Conservation (phyloP, 1,140 invertebrate species). For the Bombus confusus region DNA sequence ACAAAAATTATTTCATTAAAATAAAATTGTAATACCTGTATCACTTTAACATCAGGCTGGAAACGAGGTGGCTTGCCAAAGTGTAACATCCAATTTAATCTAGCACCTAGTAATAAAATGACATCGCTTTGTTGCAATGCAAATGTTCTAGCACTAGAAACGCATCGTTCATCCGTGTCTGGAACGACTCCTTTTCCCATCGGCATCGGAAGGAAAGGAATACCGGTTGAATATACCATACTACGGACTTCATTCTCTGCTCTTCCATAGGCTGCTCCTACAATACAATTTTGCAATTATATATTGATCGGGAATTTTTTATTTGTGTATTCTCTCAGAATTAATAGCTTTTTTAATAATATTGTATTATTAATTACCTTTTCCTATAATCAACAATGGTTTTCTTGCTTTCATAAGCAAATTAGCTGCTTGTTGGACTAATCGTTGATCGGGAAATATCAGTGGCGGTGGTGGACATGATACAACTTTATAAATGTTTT, state of each 20-base stretch:
- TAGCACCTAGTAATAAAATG: conserved; percentile 93
- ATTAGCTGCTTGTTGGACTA: conserved; percentile 87
- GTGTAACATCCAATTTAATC: conserved; percentile 99
- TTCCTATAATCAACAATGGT: conserved; percentile 96
- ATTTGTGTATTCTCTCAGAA: background rate
- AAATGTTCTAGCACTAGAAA: conserved; percentile 92
- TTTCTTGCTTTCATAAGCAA: conserved; percentile 88
- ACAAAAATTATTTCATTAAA: background rate
- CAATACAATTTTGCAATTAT: background rate
- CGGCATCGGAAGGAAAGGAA: conserved; percentile 96
- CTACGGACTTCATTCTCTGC: conserved; percentile 88
- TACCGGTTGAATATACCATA: conserved; percentile 87
- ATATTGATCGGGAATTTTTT: too few species aligned
- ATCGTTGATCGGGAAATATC: conserved; percentile 86
- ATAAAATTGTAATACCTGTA: conserved; percentile 81
- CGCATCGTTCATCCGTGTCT: conserved; percentile 90
- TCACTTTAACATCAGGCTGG: conserved; percentile 91
- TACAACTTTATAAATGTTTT: conserved; percentile 76
- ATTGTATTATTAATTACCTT: conserved; percentile 84
- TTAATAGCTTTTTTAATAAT: background rate
- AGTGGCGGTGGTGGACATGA: conserved; percentile 86
- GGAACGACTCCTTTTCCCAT: conserved; percentile 98
- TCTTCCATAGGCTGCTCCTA: conserved; percentile 90
- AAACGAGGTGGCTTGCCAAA: conserved; percentile 96
- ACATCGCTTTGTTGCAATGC: conserved; percentile 95